Base-by-base conservation (phyloP, 2,888 invertebrate species). In the Uropetala carovei region DNA sequence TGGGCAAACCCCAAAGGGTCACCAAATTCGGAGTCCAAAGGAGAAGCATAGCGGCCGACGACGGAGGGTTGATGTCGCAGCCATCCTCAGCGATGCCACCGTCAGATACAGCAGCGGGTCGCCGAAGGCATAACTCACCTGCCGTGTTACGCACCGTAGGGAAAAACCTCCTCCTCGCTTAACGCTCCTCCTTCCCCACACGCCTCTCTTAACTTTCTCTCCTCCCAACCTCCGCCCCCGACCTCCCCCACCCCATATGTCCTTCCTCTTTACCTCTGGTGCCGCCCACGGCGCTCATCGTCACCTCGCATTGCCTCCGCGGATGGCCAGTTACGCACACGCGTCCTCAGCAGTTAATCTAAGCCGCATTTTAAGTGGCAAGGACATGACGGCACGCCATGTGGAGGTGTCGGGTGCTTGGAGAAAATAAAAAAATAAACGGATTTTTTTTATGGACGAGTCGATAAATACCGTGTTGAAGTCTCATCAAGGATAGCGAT, bases 1-100 rank as follows among this genome's bases (percentile, higher is more conserved):
- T 75, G 75, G 75, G 75, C 75, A 27, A 11, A 4, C 68, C n/a
- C 18, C n/a, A 18, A 22, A 68, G 68, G 18, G 18, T 68, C n/a
- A n/a, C 68, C 68, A 68, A 68, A 68, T 68, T 68, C 68, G 68
- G 68, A 68, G 75, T 68, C 68, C 18, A 68, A 68, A 68, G 68
- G n/a, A 43, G 68, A n/a, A n/a, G 75, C 3, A n/a, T 43, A 43
- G 43, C 43, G 22, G 75, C 64, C 64, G 64, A n/a, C 68, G 68
- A 22, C 22, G 68, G n/a, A 18, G 68, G 43, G 43, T 27, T 27
- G 22, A 22, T 68, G 68, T 22, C 68, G 68, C 75, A 75, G 22
- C 75, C 75, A 27, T 75, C 75, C 75, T 27, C 75, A 22, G 75
- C 75, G 75, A 75, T 75, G 22, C 22, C 75, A 13, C 11, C 27